Evolutionary conservation across 2,113 vertebrate genomes (phyloP).

Genomic region (Rhinogobius similis): DNA sequence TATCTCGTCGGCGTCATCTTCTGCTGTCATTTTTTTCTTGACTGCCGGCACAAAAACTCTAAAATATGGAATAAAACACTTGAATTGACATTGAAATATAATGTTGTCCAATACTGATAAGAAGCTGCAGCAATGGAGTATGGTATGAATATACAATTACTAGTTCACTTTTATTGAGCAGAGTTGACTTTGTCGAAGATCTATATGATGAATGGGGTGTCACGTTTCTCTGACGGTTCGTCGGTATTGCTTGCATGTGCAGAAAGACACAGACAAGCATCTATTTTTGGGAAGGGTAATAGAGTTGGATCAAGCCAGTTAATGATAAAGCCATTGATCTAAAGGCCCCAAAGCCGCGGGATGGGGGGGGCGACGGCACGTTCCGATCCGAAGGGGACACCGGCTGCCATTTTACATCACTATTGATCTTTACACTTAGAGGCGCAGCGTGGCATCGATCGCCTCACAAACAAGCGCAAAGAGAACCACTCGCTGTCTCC

Average conservation of each 20-base stretch:
- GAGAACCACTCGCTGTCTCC: conserved; percentile 32
- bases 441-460: conserved; percentile 60
- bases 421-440: conserved; percentile 65
- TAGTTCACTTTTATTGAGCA: conserved; percentile 13
- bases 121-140: not conserved
- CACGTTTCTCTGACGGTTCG: conserved; percentile 24
- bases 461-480: conserved; percentile 39
- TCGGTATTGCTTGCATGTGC: conserved; percentile 12
- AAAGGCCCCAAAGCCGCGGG: conserved; percentile 29
- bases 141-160: conserved; percentile 13
- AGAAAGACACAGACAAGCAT: conserved; percentile 30
- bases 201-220: conserved; percentile 22
- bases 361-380: conserved; percentile 34
- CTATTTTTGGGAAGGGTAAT: conserved; percentile 44
- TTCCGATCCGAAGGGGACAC: conserved; percentile 40
- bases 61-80: conserved; percentile 44
- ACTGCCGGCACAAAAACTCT: conserved; percentile 35
- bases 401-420: conserved; percentile 71
- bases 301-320: conserved; percentile 40
- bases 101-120: conserved; percentile 45
- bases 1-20: conserved; percentile 44
- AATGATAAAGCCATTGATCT: conserved; percentile 62
- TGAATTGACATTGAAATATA: conserved; percentile 50
- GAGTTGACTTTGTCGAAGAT: conserved; percentile 19
- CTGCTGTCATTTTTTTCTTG: conserved; percentile 22